Evolutionary conservation across 2,888 invertebrate species (phyloP).

Genomic region (Aleiodes testaceus): DNA sequence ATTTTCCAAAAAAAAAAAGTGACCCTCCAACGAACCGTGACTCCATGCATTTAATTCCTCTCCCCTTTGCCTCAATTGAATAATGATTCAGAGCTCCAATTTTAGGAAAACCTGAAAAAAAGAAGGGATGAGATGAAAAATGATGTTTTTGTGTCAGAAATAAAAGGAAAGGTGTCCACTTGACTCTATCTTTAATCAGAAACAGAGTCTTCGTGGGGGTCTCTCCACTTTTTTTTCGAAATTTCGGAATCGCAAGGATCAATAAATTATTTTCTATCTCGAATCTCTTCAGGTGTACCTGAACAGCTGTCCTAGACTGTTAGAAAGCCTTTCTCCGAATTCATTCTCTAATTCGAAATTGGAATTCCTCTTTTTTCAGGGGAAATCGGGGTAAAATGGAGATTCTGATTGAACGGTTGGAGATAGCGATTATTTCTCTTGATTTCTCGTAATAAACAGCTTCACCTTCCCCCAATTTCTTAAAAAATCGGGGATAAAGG

Average conservation of each 20-base stretch:
- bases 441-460: no score
- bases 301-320: background rate
- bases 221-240: background rate
- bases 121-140: background rate
- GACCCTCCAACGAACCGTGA: conserved; percentile 15
- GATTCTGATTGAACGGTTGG: no score
- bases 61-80: conserved; percentile 26
- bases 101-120: conserved; percentile 8
- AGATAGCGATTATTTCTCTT: no score
- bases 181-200: conserved; percentile 60
- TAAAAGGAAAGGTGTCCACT: conserved; percentile 45
- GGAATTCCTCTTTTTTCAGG: no score
- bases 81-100: conserved; percentile 35
- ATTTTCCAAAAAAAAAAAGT: background rate
- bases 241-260: conserved; percentile 23
- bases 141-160: conserved; percentile 13
- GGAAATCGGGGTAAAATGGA: no score
- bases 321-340: background rate
- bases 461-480: no score
- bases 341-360: no score
- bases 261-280: conserved; percentile 20
- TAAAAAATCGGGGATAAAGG: no score
- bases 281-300: conserved; percentile 6
- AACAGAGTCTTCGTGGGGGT: conserved; percentile 55
- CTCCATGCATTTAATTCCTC: conserved; percentile 25